phyloP scores from a whole-genome alignment of 1,140 invertebrate species.

The Leptopilina boulardi region DNA sequence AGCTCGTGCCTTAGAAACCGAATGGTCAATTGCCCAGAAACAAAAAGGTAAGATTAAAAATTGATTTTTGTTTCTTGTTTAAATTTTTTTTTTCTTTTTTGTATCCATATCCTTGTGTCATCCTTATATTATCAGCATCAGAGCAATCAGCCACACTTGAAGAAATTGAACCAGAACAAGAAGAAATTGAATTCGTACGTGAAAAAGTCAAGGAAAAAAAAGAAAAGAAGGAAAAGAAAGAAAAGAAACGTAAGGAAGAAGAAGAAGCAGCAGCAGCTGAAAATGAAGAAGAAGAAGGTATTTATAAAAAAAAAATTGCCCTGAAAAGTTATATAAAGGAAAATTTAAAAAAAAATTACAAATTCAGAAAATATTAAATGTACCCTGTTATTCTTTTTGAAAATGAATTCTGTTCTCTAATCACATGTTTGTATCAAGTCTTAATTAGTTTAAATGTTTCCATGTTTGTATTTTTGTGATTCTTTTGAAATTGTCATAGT shows the following conservation, averaged over 20 bases:
- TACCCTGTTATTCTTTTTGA: background rate
- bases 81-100: background rate
- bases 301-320: background rate
- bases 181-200: conserved; percentile 55
- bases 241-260: conserved; percentile 55
- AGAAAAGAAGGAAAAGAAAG: conserved; percentile 57
- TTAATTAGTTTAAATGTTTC: conserved; percentile 14
- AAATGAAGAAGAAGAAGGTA: conserved; percentile 12
- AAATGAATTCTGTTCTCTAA: background rate
- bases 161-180: conserved; percentile 43
- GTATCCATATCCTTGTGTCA: conserved; percentile 17
- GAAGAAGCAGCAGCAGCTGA: conserved; percentile 48
- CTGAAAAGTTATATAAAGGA: background rate
- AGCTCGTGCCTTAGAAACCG: conserved; percentile 47
- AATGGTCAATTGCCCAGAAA: conserved; percentile 48
- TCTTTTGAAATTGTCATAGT: background rate
- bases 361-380: background rate
- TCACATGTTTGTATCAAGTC: background rate
- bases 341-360: background rate
- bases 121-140: conserved; percentile 39
- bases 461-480: background rate
- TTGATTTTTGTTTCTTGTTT: background rate
- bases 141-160: conserved; percentile 48
- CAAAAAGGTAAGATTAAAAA: conserved; percentile 44
- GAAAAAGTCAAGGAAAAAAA: conserved; percentile 59